Percentiles rank a stretch among this genome's conserved stretches.
These are phyloP conservation scores for Spea multiplicata DNA, from an alignment of 2,113 vertebrate genomes.

Conservation along the genomic window DNA sequence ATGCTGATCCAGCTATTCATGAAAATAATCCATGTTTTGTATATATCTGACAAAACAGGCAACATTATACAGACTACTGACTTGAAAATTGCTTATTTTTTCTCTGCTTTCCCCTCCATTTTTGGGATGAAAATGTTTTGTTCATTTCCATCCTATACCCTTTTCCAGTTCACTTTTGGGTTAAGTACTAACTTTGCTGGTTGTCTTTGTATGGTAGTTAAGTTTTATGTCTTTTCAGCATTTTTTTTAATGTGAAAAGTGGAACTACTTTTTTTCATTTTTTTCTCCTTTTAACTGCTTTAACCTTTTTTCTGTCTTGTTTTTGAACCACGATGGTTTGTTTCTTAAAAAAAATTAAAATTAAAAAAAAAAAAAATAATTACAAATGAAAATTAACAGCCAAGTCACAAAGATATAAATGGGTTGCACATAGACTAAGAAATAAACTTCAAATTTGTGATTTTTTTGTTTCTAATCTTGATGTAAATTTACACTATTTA, in stretches of 20 bases:
- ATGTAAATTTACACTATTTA: conserved; percentile 99
- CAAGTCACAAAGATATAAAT: conserved; percentile 88
- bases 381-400: conserved; percentile 78
- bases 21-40: conserved; percentile 83
- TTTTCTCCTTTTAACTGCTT: conserved; percentile 67
- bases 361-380: conserved; percentile 7
- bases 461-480: conserved; percentile 97
- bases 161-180: conserved; percentile 69
- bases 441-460: conserved; percentile 97
- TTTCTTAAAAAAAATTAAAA: conserved; percentile 75
- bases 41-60: conserved; percentile 93
- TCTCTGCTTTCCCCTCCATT: conserved; percentile 67
- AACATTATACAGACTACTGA: conserved; percentile 95
- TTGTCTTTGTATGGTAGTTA: conserved; percentile 88
- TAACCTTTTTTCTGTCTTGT: conserved; percentile 81
- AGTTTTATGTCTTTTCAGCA: conserved; percentile 82
- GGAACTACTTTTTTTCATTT: conserved; percentile 76
- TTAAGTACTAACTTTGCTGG: conserved; percentile 87
- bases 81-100: conserved; percentile 80
- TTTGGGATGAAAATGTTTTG: conserved; percentile 80
- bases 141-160: conserved; percentile 56
- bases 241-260: conserved; percentile 87
- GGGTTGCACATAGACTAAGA: conserved; percentile 96
- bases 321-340: conserved; percentile 78
- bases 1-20: conserved; percentile 81